phyloP scores from a whole-genome alignment of 2,113 vertebrate species.

The Siniperca chuatsi region DNA sequence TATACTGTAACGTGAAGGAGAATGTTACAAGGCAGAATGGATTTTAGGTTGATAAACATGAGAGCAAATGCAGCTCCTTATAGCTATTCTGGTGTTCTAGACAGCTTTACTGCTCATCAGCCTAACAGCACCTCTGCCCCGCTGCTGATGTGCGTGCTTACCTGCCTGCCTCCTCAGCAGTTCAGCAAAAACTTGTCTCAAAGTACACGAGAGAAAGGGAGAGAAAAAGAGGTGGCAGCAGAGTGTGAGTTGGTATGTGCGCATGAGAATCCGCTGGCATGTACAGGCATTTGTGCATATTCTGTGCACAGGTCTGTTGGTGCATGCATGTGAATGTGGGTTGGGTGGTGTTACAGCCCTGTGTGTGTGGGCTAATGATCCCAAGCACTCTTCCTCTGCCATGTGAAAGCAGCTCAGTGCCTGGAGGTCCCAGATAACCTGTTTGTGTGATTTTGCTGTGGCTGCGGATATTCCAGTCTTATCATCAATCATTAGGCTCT shows the following conservation, averaged over 20 bases:
- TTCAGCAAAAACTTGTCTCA: slow-evolving; percentile 76
- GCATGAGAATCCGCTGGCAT: slow-evolving; percentile 25
- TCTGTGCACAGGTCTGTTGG: slow-evolving; percentile 26
- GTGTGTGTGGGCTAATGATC: slow-evolving; percentile 59
- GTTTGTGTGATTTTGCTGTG: slow-evolving; percentile 80
- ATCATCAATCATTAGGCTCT: slow-evolving; percentile 83
- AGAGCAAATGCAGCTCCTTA: slow-evolving; percentile 57
- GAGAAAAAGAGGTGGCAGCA: slow-evolving; percentile 28
- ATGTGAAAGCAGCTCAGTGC: slow-evolving; percentile 68
- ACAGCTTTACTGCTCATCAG: slow-evolving; percentile 79
- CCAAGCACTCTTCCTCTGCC: slow-evolving; percentile 38
- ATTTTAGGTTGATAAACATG: slow-evolving; percentile 39
- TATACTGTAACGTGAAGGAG: background rate
- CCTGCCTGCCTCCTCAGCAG: slow-evolving; percentile 80
- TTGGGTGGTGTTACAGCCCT: slow-evolving; percentile 8
- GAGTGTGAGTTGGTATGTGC: slow-evolving; percentile 1
- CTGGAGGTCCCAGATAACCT: slow-evolving; percentile 77
- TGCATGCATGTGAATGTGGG: slow-evolving; percentile 38
- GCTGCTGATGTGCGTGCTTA: slow-evolving; percentile 75
- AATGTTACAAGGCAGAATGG: slow-evolving; percentile 1
- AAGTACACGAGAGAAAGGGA: slow-evolving; percentile 61
- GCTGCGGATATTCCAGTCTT: slow-evolving; percentile 76
- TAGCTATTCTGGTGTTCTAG: slow-evolving; percentile 64
- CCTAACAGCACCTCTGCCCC: slow-evolving; percentile 79
- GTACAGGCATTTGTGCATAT: slow-evolving; percentile 40